phyloP scores from a whole-genome alignment of 1,140 invertebrate genomes.

The Epicauta chinensis region DNA sequence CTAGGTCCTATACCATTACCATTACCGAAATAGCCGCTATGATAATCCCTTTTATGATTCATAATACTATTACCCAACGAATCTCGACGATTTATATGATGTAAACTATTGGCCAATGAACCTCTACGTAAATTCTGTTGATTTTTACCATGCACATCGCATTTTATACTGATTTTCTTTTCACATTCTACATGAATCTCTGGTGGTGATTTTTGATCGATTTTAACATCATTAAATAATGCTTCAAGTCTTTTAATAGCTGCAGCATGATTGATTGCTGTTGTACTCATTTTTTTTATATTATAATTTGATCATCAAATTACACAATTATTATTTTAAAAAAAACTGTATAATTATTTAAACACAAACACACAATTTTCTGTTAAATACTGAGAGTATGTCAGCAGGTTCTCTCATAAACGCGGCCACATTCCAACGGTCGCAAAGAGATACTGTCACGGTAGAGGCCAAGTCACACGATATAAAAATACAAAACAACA shows the following conservation, averaged over 20 bases:
- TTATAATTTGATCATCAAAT: not conserved
- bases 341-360: too few relatives aligned
- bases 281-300: constrained; percentile 39
- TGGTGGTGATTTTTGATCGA: constrained; percentile 48
- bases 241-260: constrained; percentile 64
- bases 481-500: constrained; percentile 18
- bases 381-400: constrained; percentile 17
- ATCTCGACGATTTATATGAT: constrained; percentile 32
- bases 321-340: too few relatives aligned
- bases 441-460: constrained; percentile 18
- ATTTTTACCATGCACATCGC: constrained; percentile 63
- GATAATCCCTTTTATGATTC: constrained; percentile 23
- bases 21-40: constrained; percentile 23
- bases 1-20: constrained; percentile 35
- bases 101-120: constrained; percentile 45
- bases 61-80: constrained; percentile 34
- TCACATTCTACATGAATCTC: constrained; percentile 50
- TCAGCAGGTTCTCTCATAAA: constrained; percentile 32
- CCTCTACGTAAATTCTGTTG: constrained; percentile 45
- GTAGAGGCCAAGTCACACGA: constrained; percentile 14
- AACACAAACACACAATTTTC: constrained; percentile 4
- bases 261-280: constrained; percentile 52
- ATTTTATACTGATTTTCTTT: constrained; percentile 49
- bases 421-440: constrained; percentile 25
- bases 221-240: constrained; percentile 58